Evolutionary conservation across 2,113 vertebrate genomes (phyloP).

Genomic region (Catharus bicknelli): DNA sequence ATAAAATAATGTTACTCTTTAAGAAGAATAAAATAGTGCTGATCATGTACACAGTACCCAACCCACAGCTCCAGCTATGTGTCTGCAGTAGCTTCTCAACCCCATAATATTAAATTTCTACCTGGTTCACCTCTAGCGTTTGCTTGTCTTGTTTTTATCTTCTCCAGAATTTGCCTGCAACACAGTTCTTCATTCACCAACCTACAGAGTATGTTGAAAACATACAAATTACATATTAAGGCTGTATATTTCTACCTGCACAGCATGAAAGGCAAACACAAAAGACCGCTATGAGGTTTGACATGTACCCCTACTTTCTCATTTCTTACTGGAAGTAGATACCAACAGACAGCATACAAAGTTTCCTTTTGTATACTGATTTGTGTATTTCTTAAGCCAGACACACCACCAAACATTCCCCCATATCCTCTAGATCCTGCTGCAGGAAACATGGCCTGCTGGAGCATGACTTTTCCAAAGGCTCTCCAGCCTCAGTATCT

Average conservation of each 20-base stretch:
- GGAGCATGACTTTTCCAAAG: background rate
- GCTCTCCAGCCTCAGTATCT: background rate
- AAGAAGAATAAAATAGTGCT: background rate
- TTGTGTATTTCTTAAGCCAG: background rate
- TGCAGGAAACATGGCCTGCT: background rate
- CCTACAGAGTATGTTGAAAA: background rate
- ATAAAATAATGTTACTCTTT: background rate
- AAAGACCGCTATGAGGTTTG: background rate
- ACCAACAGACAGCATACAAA: fast-evolving
- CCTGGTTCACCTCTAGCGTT: background rate
- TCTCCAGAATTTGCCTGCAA: background rate
- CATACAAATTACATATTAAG: background rate
- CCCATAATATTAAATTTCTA: background rate
- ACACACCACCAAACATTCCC: background rate
- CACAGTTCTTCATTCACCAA: background rate
- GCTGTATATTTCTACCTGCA: background rate
- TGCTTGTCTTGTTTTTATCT: background rate
- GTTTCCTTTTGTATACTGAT: background rate
- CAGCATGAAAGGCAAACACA: background rate
- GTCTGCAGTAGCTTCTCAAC: background rate
- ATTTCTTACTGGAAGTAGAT: background rate
- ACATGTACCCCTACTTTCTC: background rate
- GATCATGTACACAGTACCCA: background rate
- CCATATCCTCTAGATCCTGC: background rate
- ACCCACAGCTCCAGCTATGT: background rate